Base-by-base conservation (phyloP, 92 coral and sea anemone genomes). In the Montipora capitata region DNA sequence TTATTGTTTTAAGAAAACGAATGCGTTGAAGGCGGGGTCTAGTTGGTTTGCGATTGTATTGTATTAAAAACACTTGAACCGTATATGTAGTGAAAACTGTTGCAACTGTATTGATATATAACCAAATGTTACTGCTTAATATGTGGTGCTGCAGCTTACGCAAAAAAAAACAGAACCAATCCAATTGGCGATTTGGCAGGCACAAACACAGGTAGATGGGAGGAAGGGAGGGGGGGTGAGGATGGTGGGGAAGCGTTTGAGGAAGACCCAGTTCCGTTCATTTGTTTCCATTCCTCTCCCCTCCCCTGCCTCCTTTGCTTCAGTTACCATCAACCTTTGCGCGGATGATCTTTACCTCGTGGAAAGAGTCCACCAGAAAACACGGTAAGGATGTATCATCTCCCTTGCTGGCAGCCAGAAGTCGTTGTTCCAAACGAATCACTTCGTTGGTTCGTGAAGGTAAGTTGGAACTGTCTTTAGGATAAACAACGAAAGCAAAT, bases 401-500 rank as follows among this genome's bases (percentile, higher is more conserved):
- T 67, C 43, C 72, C 72, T 67, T 67, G 72, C 72, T 16, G 72
- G 72, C 72, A 27, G 72, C 72, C 72, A 67, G 72, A 67, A 18
- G 72, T 13, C 40, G 3, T 67, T 67, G 16, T 67, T 72, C 77
- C 41, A 72, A 42, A 72, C 57, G 54, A 10, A 72, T 72, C 15
- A 72, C 77, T 72, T 72, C 77, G 41, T 72, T 72, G 17, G 54
- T 72, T 72, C 77, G 38, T 40, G 77, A 72, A 72, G 77, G 57
- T 72, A 72, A 43, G 77, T 72, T 72, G 58, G 59, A 72, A 41
- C 77, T 72, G 77, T 41, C 77, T 72, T 72, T 27, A 72, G 17
- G 77, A 16, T 72, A 72, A 72, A 41, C 77, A 72, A 72, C 16
- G 35, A 72, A 72, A 72, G 77, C 72, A 67, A 67, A 67, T 67